Conservation (phyloP, 1,140 invertebrate species). For the Bombyx mori region DNA sequence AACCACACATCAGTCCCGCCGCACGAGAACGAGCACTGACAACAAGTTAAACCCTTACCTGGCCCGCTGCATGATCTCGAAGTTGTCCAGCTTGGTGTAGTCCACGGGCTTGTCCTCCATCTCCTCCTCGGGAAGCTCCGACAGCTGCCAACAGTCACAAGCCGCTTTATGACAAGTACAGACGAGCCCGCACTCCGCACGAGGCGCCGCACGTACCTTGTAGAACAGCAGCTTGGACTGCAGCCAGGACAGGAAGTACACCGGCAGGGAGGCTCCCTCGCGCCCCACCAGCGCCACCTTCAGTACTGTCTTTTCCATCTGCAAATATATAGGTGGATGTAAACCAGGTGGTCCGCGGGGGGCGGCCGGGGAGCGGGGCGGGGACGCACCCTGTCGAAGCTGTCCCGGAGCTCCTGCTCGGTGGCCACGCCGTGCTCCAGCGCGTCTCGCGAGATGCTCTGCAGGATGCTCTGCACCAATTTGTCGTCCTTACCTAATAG, state of each 20-base stretch:
- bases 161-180: too few species aligned
- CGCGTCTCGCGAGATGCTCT: constrained; percentile 83
- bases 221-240: constrained; percentile 79
- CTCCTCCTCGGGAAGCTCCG: constrained; percentile 78
- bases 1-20: background rate
- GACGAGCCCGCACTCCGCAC: too few species aligned
- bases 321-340: constrained; percentile 10
- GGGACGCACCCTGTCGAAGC: constrained; percentile 81
- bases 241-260: constrained; percentile 91
- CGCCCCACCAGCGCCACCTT: constrained; percentile 88
- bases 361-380: too few species aligned
- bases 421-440: constrained; percentile 82
- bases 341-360: too few species aligned
- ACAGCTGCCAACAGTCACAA: constrained; percentile 21
- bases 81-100: constrained; percentile 82
- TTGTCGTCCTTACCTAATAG: constrained; percentile 27
- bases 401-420: constrained; percentile 85
- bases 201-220: constrained; percentile 27
- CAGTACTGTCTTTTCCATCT: constrained; percentile 79
- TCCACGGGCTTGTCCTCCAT: constrained; percentile 80
- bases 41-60: constrained; percentile 71
- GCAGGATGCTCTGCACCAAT: constrained; percentile 73
- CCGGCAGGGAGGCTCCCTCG: constrained; percentile 81
- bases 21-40: background rate
- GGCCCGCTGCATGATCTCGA: constrained; percentile 89